These are phyloP conservation scores for Leucoraja erinaceus DNA, from an alignment of 2,113 vertebrate species.

Conservation along the genomic window DNA sequence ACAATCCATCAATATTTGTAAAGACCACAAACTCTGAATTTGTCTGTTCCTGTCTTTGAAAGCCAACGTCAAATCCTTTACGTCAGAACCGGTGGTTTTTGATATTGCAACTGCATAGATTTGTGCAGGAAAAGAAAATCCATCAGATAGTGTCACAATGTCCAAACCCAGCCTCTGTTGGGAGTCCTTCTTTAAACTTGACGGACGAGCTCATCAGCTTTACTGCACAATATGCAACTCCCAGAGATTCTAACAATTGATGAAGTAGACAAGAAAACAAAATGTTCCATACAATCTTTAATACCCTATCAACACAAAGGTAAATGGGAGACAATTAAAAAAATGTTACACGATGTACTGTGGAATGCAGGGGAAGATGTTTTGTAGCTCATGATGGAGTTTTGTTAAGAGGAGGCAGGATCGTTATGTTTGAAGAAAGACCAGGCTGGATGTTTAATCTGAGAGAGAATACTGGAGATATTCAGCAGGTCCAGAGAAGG, in stretches of 20 bases:
- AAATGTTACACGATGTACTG: background rate
- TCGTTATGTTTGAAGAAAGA: background rate
- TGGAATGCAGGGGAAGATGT: background rate
- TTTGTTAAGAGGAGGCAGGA: background rate
- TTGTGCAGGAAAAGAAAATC: slow-evolving; percentile 7
- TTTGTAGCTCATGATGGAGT: background rate
- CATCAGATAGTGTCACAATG: slow-evolving; percentile 27
- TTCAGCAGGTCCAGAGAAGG: no score
- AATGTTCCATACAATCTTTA: slow-evolving; percentile 10
- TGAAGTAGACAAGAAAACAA: slow-evolving; percentile 8
- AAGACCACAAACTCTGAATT: background rate
- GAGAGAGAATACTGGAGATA: background rate
- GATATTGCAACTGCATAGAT: background rate
- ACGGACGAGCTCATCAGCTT: slow-evolving; percentile 17
- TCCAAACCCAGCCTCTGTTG: slow-evolving; percentile 3
- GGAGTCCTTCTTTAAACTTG: slow-evolving; percentile 13
- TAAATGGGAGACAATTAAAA: background rate
- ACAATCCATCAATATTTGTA: background rate
- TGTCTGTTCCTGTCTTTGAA: background rate
- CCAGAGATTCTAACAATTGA: background rate
- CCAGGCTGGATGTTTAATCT: background rate
- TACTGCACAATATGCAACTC: slow-evolving; percentile 12
- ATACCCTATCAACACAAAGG: background rate
- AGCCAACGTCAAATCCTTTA: background rate
- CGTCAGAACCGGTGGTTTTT: slow-evolving; percentile 8